phyloP scores from a whole-genome alignment of 2,888 invertebrate genomes.

The Clusia tigrina region DNA sequence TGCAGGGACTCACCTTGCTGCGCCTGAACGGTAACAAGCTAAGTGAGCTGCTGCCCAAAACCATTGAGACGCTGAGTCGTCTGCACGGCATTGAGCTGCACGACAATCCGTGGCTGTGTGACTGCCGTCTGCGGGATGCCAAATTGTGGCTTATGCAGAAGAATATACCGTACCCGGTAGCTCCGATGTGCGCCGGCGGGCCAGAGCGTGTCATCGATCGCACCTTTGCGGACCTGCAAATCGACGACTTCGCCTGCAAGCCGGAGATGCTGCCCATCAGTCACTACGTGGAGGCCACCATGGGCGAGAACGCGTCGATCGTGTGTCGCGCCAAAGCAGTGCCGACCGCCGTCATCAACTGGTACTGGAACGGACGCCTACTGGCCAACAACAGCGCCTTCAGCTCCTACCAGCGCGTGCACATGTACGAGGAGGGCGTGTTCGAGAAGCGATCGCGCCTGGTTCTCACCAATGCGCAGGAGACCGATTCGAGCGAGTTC shows the following conservation, averaged over 20 bases:
- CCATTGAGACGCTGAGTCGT: conserved; percentile 76
- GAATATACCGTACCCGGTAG: conserved; percentile 79
- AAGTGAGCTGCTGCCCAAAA: conserved; percentile 75
- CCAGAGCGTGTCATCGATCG: conserved; percentile 76
- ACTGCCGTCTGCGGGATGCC: conserved; percentile 81
- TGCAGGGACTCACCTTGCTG: conserved; percentile 78
- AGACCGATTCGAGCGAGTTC: conserved; percentile 83
- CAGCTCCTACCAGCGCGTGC: conserved; percentile 78
- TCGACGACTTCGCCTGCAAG: conserved; percentile 87
- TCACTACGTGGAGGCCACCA: conserved; percentile 78
- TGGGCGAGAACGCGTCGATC: conserved; percentile 86
- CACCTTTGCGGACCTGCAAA: conserved; percentile 77
- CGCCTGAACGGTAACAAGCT: conserved; percentile 85
- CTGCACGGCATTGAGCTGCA: conserved; percentile 84
- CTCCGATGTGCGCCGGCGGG: conserved; percentile 78
- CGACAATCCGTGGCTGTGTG: conserved; percentile 89
- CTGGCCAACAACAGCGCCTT: conserved; percentile 81
- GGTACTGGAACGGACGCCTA: conserved; percentile 86
- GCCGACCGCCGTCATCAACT: conserved; percentile 81
- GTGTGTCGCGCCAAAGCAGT: conserved; percentile 82
- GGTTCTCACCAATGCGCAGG: conserved; percentile 82
- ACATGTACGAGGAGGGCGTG: conserved; percentile 79
- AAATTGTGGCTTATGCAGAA: conserved; percentile 83
- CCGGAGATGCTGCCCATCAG: conserved; percentile 81
- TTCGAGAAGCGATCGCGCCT: conserved; percentile 80